Conservation (phyloP, 2,888 invertebrate species). For the Aleiodes testaceus region DNA sequence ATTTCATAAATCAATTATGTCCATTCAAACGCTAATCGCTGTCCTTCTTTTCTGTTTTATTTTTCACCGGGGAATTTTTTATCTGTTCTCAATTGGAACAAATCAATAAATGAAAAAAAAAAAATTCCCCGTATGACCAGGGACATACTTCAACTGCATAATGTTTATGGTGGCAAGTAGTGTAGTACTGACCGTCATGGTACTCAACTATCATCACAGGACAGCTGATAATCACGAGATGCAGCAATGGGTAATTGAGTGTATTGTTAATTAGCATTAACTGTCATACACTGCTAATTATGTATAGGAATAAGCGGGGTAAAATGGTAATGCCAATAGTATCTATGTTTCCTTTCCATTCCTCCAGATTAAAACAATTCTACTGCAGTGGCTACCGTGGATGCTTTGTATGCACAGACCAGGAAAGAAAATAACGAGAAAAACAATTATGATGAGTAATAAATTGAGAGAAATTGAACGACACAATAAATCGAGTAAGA, state of each 20-base stretch:
- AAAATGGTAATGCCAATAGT: too few species aligned
- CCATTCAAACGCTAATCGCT: constrained; percentile 66
- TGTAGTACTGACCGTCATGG: constrained; percentile 96
- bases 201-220: constrained; percentile 97
- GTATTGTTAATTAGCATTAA: constrained; percentile 32
- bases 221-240: constrained; percentile 97
- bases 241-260: constrained; percentile 92
- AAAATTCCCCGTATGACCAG: constrained; percentile 75
- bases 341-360: not conserved
- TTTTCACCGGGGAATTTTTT: constrained; percentile 59
- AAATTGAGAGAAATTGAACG: constrained; percentile 94
- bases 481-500: constrained; percentile 94
- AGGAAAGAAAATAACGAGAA: constrained; percentile 93
- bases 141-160: constrained; percentile 99
- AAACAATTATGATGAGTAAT: constrained; percentile 91
- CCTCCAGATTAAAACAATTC: constrained; percentile 90
- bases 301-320: too few species aligned
- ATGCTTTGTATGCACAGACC: constrained; percentile 96
- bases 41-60: constrained; percentile 57
- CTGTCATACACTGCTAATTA: constrained; percentile 1
- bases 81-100: not conserved
- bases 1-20: constrained; percentile 3
- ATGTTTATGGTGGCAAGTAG: constrained; percentile 99
- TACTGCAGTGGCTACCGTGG: constrained; percentile 99
- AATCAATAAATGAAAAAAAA: constrained; percentile 27